These are phyloP conservation scores for Linyphia triangularis DNA, from an alignment of 2,888 invertebrate genomes.

Conservation along the genomic window DNA sequence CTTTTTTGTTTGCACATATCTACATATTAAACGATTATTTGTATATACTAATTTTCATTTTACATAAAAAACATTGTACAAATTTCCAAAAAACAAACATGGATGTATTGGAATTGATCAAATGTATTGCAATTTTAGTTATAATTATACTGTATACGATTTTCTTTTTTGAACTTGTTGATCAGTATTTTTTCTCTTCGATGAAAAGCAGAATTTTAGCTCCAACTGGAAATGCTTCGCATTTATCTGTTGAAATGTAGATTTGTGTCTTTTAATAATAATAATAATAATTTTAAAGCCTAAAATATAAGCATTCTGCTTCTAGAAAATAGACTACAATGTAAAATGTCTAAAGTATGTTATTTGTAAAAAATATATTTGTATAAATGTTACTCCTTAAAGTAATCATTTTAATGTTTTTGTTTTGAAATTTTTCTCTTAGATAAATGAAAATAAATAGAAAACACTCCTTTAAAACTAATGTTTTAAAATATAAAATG, in stretches of 20 bases:
- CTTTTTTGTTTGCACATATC: not conserved
- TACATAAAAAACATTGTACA: not conserved
- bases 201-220: slow-evolving; percentile 31
- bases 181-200: slow-evolving; percentile 50
- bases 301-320: too few species aligned
- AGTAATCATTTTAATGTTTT: too few species aligned
- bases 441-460: too few species aligned
- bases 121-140: slow-evolving; percentile 39
- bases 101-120: slow-evolving; percentile 59
- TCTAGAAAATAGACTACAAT: too few species aligned
- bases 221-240: not conserved
- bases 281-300: too few species aligned
- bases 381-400: too few species aligned
- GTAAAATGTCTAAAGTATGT: too few species aligned
- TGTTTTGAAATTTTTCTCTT: too few species aligned
- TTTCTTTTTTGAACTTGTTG: slow-evolving; percentile 66
- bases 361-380: too few species aligned
- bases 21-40: not conserved
- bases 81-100: slow-evolving; percentile 3
- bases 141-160: slow-evolving; percentile 61
- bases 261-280: not conserved
- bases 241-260: not conserved
- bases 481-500: too few species aligned
- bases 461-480: too few species aligned
- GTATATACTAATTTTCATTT: not conserved